Percentiles rank a stretch among this genome's conserved stretches.
phyloP scores from a whole-genome alignment of 2,797 vertebrate species.

The Phoebastria nigripes region DNA sequence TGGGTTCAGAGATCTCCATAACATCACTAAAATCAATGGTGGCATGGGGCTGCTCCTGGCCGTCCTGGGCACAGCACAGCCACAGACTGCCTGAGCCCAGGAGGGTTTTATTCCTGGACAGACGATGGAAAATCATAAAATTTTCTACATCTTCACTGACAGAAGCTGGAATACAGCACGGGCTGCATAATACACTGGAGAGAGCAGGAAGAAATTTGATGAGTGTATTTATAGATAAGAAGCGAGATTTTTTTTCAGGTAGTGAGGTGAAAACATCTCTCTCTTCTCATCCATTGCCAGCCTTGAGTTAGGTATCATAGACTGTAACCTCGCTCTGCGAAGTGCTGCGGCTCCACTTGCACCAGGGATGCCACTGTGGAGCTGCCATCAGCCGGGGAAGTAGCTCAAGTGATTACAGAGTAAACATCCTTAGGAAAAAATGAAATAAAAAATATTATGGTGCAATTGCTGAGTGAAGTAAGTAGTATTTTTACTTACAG shows the following conservation, averaged over 20 bases:
- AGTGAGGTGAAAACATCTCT: neutral
- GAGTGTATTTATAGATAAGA: neutral
- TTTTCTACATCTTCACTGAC: neutral
- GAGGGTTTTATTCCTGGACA: neutral
- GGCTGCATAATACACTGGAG: neutral
- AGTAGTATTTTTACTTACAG: neutral
- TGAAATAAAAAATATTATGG: neutral
- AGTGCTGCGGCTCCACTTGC: neutral
- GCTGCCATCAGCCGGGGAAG: neutral
- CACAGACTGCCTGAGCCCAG: neutral
- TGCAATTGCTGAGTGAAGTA: neutral
- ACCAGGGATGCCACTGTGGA: accelerated
- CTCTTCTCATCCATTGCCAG: neutral
- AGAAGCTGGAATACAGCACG: neutral
- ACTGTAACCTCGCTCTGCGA: neutral
- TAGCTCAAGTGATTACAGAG: neutral
- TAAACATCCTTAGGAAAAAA: neutral
- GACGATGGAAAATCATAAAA: neutral
- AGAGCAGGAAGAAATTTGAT: neutral
- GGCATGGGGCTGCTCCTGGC: neutral
- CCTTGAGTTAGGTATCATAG: neutral
- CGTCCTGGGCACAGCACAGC: neutral
- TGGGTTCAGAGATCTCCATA: neutral
- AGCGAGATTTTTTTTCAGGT: neutral
- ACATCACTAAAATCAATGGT: neutral